Conservation (phyloP, 2,888 invertebrate genomes). For the Teleogryllus oceanicus region DNA sequence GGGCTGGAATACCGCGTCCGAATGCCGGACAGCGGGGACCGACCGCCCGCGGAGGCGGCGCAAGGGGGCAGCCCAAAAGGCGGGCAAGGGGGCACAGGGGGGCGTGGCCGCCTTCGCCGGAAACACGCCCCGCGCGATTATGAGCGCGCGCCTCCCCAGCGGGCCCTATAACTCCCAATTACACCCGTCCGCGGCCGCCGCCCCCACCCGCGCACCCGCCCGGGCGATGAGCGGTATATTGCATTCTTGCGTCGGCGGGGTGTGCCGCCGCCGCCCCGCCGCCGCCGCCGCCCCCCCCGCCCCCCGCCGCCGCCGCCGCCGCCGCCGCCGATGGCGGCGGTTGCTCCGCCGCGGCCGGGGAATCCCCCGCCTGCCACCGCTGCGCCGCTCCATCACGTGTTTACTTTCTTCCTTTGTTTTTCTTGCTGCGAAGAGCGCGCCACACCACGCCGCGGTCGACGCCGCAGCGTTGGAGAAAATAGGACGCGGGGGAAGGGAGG, state of each 20-base stretch:
- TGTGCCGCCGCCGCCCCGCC: not conserved
- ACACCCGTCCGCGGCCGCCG: not conserved
- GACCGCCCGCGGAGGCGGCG: too few species aligned
- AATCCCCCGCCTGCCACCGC: not conserved
- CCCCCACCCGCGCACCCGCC: not conserved
- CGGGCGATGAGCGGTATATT: not conserved
- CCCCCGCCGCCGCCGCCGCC: not conserved
- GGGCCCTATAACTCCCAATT: not conserved
- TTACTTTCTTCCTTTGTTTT: constrained; percentile 18
- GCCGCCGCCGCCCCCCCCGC: not conserved
- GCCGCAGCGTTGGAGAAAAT: not conserved
- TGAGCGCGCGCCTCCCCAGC: not conserved
- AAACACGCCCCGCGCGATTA: not conserved
- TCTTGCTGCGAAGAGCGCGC: not conserved
- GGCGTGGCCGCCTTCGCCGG: not conserved
- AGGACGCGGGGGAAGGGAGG: not conserved
- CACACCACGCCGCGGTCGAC: not conserved
- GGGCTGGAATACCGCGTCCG: too few species aligned
- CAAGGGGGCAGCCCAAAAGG: too few species aligned
- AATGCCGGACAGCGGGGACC: too few species aligned
- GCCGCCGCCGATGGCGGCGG: not conserved
- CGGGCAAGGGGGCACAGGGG: not conserved
- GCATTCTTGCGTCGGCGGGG: not conserved
- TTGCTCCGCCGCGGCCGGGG: not conserved
- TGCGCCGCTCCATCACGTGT: not conserved